Conservation (phyloP, 2,797 vertebrate genomes). For the Leptodactylus fallax region DNA sequence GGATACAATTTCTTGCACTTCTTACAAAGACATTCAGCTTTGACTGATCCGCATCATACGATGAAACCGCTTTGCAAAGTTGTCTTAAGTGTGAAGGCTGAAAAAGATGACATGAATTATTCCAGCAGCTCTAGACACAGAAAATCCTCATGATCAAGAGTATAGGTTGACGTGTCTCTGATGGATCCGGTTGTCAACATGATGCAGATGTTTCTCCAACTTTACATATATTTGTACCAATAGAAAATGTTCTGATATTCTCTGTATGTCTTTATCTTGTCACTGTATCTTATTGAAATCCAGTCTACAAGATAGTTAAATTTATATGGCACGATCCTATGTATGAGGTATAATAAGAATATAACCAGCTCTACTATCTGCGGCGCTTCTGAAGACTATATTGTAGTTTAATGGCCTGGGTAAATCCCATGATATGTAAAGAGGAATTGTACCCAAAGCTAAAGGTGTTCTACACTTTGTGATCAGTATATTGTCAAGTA, state of each 20-base stretch:
- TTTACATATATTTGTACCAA: not conserved
- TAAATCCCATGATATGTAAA: too few relatives aligned
- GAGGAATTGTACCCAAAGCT: too few relatives aligned
- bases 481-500: too few relatives aligned
- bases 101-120: not conserved
- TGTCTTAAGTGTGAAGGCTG: not conserved
- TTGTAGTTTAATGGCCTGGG: too few relatives aligned
- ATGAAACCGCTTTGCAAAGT: not conserved
- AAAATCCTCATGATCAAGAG: not conserved
- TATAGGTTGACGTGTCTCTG: not conserved
- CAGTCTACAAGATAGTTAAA: not conserved
- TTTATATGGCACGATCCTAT: not conserved
- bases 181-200: conserved; percentile 5
- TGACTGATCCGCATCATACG: conserved; percentile 11
- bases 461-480: too few relatives aligned
- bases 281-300: not conserved
- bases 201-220: conserved; percentile 6
- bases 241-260: not conserved
- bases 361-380: not conserved
- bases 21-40: not conserved
- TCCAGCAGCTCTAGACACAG: not conserved
- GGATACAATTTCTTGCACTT: not conserved
- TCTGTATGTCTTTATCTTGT: not conserved
- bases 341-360: not conserved
- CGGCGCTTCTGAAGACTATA: too few relatives aligned